Conservation (phyloP, 2,113 vertebrate species). For the Stegostoma tigrinum region DNA sequence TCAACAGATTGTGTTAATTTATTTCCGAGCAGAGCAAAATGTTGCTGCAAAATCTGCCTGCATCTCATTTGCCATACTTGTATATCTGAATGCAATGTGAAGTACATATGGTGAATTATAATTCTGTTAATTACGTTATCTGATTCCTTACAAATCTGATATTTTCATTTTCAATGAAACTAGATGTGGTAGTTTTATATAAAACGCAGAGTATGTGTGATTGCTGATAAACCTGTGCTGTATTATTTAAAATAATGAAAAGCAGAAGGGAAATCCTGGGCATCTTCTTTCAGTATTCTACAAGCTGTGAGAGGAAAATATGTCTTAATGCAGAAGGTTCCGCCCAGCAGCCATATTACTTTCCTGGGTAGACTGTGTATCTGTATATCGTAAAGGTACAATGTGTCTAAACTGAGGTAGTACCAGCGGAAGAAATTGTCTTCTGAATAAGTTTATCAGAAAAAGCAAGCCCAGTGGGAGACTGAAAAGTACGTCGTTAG, state of each 20-base stretch:
- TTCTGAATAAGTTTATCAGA: slow-evolving; percentile 19
- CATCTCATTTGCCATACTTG: background rate
- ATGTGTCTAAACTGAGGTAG: background rate
- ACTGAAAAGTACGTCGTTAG: background rate
- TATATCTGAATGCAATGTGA: slow-evolving; percentile 1
- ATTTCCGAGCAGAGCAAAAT: background rate
- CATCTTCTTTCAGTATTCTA: background rate
- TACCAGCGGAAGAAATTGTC: background rate
- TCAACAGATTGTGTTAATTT: background rate
- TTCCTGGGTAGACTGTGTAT: background rate
- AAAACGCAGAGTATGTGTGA: background rate
- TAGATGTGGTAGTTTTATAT: background rate
- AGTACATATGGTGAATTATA: background rate
- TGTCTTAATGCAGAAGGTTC: slow-evolving; percentile 32
- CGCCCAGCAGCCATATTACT: slow-evolving; percentile 33
- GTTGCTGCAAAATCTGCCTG: slow-evolving; percentile 1
- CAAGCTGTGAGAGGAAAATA: slow-evolving; percentile 9
- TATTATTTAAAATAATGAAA: background rate
- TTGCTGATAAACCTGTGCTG: background rate
- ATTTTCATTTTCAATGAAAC: background rate
- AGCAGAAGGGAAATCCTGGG: background rate
- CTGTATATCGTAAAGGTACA: background rate
- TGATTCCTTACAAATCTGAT: background rate
- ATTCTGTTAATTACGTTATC: background rate
- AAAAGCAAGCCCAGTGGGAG: slow-evolving; percentile 19